Percentiles rank a stretch among this genome's conserved stretches.
phyloP scores from a whole-genome alignment of 2,113 vertebrate genomes.

The Melanerpes aurifrons region DNA sequence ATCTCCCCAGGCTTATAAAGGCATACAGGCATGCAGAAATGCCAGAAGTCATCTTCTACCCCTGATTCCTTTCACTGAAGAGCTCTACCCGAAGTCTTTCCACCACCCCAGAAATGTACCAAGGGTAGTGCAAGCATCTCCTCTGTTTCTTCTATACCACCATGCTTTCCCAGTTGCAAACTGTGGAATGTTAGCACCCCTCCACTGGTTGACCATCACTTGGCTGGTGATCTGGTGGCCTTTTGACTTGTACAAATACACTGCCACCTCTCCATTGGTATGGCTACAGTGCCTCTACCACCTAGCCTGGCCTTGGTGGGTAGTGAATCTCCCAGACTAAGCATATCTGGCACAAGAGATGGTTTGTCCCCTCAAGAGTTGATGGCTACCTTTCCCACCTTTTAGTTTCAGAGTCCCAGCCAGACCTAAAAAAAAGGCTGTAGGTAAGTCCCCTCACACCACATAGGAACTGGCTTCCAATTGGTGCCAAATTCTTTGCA shows the following conservation, averaged over 20 bases:
- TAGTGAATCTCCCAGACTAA: background rate
- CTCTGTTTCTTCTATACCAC: background rate
- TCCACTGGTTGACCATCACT: background rate
- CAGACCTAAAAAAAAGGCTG: background rate
- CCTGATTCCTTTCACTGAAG: background rate
- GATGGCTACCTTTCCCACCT: background rate
- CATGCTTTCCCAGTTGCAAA: background rate
- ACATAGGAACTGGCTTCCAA: background rate
- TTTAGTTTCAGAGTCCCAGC: background rate
- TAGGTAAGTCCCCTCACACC: background rate
- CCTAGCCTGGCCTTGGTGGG: background rate
- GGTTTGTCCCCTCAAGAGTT: background rate
- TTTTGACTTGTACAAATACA: background rate
- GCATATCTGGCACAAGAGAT: background rate
- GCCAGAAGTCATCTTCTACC: background rate
- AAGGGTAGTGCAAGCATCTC: background rate
- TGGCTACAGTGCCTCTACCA: rapidly evolving
- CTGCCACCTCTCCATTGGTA: background rate
- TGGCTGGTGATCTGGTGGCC: background rate
- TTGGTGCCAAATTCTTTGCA: background rate
- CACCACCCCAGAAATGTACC: background rate
- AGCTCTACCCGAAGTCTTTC: background rate
- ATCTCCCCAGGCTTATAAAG: background rate
- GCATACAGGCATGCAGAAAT: rapidly evolving
- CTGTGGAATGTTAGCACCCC: background rate